phyloP scores from a whole-genome alignment of 2,113 vertebrate species.

The Aix galericulata region DNA sequence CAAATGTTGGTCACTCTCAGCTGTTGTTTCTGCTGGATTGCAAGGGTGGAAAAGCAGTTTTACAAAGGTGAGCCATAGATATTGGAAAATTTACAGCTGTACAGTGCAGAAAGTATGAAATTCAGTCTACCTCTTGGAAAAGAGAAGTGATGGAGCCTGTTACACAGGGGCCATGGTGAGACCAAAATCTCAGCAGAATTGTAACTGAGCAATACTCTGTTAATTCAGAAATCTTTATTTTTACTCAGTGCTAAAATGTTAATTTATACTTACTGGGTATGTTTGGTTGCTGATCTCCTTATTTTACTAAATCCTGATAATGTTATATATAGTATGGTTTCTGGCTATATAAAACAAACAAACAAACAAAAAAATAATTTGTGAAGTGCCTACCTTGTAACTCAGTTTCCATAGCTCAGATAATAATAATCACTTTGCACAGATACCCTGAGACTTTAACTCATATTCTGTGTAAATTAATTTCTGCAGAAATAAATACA shows the following conservation, averaged over 20 bases:
- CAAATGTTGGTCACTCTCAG: not conserved
- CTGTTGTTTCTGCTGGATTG: not conserved
- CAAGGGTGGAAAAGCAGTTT: not conserved
- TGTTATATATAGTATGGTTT: not conserved
- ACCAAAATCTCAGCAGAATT: not conserved
- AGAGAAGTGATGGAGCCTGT: not conserved
- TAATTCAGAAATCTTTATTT: not conserved
- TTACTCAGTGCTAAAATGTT: not conserved
- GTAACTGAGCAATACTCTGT: not conserved
- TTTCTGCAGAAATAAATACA: not conserved
- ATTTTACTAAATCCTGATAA: not conserved
- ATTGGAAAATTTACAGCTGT: not conserved
- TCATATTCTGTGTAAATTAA: not conserved
- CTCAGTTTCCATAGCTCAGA: not conserved
- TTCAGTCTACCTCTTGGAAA: not conserved
- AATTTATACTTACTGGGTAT: not conserved
- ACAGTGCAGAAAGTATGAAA: not conserved
- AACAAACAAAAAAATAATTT: not conserved
- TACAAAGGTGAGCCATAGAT: not conserved
- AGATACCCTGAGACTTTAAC: not conserved
- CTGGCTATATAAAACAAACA: not conserved
- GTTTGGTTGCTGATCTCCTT: not conserved
- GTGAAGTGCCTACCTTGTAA: not conserved
- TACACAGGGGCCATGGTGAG: not conserved
- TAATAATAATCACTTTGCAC: not conserved